Evolutionary conservation across 2,888 invertebrate species (phyloP).

Genomic region (Lagria hirta): DNA sequence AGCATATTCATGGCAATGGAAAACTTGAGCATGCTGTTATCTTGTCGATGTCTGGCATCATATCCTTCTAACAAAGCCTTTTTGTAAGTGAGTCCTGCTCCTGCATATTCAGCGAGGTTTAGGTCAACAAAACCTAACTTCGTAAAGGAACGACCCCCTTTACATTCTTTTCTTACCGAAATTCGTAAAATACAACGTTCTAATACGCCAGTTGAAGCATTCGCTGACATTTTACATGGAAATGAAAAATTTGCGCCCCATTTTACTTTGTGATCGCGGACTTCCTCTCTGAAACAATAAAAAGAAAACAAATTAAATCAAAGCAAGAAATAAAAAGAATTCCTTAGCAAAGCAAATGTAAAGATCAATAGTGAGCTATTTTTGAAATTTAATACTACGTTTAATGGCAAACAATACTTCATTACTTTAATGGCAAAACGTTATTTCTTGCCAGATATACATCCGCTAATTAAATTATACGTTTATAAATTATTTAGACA

Average conservation of each 20-base stretch:
- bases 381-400: too few relatives aligned
- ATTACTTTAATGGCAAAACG: too few relatives aligned
- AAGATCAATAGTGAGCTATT: too few relatives aligned
- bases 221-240: conserved; percentile 95
- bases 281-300: conserved; percentile 76
- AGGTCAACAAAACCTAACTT: conserved; percentile 98
- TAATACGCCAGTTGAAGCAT: conserved; percentile 90
- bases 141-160: conserved; percentile 84
- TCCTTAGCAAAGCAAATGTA: too few relatives aligned
- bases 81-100: conserved; percentile 82
- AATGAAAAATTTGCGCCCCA: conserved; percentile 92
- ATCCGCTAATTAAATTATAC: too few relatives aligned
- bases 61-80: conserved; percentile 95
- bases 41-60: conserved; percentile 87
- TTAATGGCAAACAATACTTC: too few relatives aligned
- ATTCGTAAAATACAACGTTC: conserved; percentile 92
- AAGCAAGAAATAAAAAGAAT: too few relatives aligned
- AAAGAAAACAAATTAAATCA: conserved; percentile 31
- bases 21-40: conserved; percentile 93
- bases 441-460: too few relatives aligned
- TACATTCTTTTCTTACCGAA: conserved; percentile 90
- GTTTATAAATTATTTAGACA: too few relatives aligned
- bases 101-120: conserved; percentile 96
- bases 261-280: conserved; percentile 88
- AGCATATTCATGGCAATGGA: conserved; percentile 92